Evolutionary conservation across 2,113 vertebrate genomes (phyloP).

Genomic region (Macrotus californicus): DNA sequence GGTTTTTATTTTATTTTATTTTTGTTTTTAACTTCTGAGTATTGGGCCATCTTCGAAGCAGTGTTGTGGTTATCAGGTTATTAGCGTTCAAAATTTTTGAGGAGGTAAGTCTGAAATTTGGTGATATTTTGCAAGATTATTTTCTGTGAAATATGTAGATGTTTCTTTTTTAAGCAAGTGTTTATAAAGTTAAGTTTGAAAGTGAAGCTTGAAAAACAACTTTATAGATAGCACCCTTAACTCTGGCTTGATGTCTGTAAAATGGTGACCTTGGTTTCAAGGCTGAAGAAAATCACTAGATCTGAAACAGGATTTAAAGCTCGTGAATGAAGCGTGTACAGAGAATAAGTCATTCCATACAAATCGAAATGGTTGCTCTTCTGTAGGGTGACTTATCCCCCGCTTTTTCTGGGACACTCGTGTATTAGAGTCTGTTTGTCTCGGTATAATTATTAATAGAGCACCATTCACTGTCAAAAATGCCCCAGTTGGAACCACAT

Average conservation of each 20-base stretch:
- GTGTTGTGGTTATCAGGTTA: conserved; percentile 11
- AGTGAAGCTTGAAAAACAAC: background rate
- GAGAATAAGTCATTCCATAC: background rate
- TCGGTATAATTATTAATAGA: conserved; percentile 11
- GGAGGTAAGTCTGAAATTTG: conserved; percentile 7
- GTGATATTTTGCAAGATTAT: background rate
- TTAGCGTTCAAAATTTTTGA: conserved; percentile 18
- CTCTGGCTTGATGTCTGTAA: background rate
- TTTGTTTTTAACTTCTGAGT: background rate
- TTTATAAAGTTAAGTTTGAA: conserved; percentile 8
- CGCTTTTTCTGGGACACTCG: background rate
- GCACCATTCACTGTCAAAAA: background rate
- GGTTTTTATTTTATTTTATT: too few species aligned
- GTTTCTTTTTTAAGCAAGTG: background rate
- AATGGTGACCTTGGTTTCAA: conserved; percentile 8
- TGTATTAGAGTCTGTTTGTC: background rate
- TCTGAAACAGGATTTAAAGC: background rate
- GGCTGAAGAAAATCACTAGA: background rate
- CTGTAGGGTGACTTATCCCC: background rate
- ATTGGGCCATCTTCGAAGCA: background rate
- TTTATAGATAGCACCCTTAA: background rate
- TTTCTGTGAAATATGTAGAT: background rate
- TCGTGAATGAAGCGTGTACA: background rate
- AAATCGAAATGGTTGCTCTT: background rate
- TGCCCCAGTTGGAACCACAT: background rate